Evolutionary conservation across 2,113 vertebrate genomes (phyloP).

Genomic region (Oceanites oceanicus): DNA sequence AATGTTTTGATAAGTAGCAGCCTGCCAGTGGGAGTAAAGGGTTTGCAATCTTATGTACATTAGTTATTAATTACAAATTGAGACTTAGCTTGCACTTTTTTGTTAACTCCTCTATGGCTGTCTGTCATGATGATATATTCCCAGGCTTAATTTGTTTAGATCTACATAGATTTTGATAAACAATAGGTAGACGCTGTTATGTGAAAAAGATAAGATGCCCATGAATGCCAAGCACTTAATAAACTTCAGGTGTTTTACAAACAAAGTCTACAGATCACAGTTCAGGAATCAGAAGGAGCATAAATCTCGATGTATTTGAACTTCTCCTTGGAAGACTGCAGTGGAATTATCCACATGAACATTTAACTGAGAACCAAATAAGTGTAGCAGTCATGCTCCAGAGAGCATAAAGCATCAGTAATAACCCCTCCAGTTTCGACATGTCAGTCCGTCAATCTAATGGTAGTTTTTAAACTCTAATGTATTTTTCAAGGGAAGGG

Average conservation of each 20-base stretch:
- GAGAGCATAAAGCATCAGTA: constrained; percentile 44
- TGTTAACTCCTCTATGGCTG: not conserved
- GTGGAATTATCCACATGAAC: not conserved
- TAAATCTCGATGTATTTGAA: not conserved
- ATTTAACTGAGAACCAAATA: constrained; percentile 21
- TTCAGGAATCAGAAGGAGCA: not conserved
- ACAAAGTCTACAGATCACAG: not conserved
- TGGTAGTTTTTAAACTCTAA: not conserved
- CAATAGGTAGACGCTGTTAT: not conserved
- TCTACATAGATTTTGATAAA: not conserved
- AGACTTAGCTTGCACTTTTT: not conserved
- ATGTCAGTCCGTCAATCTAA: not conserved
- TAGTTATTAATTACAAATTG: constrained; percentile 6
- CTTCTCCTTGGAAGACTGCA: not conserved
- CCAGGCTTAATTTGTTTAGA: not conserved
- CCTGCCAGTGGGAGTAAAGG: not conserved
- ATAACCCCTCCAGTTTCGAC: not conserved
- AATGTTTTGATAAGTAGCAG: not conserved
- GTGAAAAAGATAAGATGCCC: not conserved
- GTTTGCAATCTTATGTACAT: not conserved
- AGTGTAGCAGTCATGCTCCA: constrained; percentile 39
- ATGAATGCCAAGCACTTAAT: not conserved
- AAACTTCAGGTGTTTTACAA: constrained; percentile 10
- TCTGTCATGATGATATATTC: not conserved
- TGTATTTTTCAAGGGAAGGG: not conserved